Base-by-base conservation (phyloP, 2,888 invertebrate genomes). In the Himalopsyche kuldschensis region DNA sequence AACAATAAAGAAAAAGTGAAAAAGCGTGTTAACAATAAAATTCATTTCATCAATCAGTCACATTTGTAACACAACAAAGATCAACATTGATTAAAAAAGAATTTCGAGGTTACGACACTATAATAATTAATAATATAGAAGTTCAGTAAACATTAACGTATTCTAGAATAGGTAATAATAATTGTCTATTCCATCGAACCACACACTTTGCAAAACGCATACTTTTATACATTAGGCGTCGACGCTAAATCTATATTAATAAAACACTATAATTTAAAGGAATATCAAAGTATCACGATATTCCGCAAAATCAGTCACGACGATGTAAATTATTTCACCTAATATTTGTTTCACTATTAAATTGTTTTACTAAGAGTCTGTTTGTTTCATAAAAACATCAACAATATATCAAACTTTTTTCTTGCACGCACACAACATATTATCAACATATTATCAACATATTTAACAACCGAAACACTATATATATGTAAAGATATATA, bases 321-420 rank as follows among this genome's bases (percentile, higher is more conserved):
- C 69, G 30, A 27, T 55, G 55, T 76, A 10, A 76, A 76, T 76
- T 76, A 63, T 75, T 76, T 80, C 48, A 79, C 75, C 76, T 79
- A 79, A 82, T 27, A 69, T 79, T 80, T 80, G 80, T 76, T 83
- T 83, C 83, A 83, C 83, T 83, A 83, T n/a, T 69, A 69, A 77
- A 83, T 80, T 80, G 79, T 80, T 80, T 80, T 69, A 41, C 30
- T 63, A 79, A 79, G 24, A 79, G 35, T 46, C 48, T 31, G 48
- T 24, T 77, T 77, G 24, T 27, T 69, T 69, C 69, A 11, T 27
- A 41, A 41, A 69, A 76, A 30, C 82, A 75, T 79, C 75, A 82
- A 82, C 82, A 82, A 47, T 79, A 82, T 78, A 27, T 31, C 27
- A 48, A 82, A 79, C 63, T 79, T 69, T 69, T 30, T 48, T 75